These are phyloP conservation scores for Apotomis capreana DNA, from an alignment of 2,888 invertebrate species.

Conservation along the genomic window DNA sequence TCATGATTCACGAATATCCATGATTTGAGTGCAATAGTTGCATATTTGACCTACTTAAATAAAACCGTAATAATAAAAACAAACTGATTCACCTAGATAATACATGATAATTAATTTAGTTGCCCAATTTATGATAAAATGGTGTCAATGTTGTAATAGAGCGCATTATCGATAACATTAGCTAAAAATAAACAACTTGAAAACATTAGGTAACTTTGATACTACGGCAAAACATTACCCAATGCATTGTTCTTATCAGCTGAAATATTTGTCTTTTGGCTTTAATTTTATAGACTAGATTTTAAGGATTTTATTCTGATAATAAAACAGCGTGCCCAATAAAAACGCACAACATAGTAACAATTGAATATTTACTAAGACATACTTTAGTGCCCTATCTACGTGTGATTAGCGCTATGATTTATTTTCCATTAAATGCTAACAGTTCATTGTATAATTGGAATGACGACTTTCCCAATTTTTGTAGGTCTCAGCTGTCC, in stretches of 20 bases:
- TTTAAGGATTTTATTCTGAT: too few relatives aligned
- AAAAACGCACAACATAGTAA: too few relatives aligned
- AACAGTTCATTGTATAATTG: too few relatives aligned
- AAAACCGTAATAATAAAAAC: neutral
- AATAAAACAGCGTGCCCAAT: too few relatives aligned
- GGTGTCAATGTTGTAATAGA: constrained; percentile 4
- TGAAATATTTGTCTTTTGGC: neutral
- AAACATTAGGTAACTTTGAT: neutral
- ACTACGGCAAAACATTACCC: neutral
- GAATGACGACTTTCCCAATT: too few relatives aligned
- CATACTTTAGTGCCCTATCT: too few relatives aligned
- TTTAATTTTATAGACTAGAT: too few relatives aligned
- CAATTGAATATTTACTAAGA: too few relatives aligned
- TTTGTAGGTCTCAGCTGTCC: too few relatives aligned
- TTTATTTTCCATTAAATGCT: too few relatives aligned
- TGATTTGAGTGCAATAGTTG: neutral
- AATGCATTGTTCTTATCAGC: neutral
- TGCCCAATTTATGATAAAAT: constrained; percentile 3
- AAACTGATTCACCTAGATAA: neutral
- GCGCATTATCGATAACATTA: constrained; percentile 3
- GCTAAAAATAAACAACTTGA: neutral
- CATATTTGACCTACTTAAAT: neutral
- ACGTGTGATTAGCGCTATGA: too few relatives aligned
- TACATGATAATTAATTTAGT: neutral
- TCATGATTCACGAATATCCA: neutral